Base-by-base conservation (phyloP, 1,140 invertebrate genomes). In the Thaumetopoea pityocampa region DNA sequence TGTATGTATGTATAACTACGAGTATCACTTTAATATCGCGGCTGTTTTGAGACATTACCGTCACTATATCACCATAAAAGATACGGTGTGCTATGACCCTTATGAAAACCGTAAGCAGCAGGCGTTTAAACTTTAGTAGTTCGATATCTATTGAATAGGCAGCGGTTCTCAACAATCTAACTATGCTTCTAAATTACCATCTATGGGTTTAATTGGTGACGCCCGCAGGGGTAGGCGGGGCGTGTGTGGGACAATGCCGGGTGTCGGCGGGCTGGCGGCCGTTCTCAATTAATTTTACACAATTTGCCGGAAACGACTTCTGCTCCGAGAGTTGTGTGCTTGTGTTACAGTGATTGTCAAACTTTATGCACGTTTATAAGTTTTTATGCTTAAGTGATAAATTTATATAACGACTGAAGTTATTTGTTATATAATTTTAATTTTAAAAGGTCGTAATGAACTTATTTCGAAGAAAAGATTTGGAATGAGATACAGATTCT, bases 231-330 rank as follows among this genome's bases (percentile, higher is more conserved):
- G 22, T 5, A 23, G 1, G 22, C 8, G 33, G 20, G 34, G 1
- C 15, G 15, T 24, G 23, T 36, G 36, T 19, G 17, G 36, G 20
- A 38, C 36, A 28, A 29, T 20, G 36, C 7, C 26, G 1, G 26
- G 1, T 18, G 26, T 7, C 19, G 15, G 32, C 38, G 41, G 32
- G 34, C 30, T 33, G 37, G 35, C 10, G 45, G 24, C 33, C 18
- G 12, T 41, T 46, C 36, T 49, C 51, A 54, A 54, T 54, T 49
- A 54, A 54, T 54, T 49, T 45, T 18, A 40, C 45, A 27, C 51
- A 44, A 54, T 7, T 51, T 35, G 40, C 19, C 19, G 36, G 34
- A 29, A 40, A 49, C 32, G 26, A 54, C 12, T 44, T 45, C 22
- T 27, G 33, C 16, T 32, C 24, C 20, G 35, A 24, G 26, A 32